Conservation (phyloP, 2,797 vertebrate genomes). For the Trematomus bernacchii region DNA sequence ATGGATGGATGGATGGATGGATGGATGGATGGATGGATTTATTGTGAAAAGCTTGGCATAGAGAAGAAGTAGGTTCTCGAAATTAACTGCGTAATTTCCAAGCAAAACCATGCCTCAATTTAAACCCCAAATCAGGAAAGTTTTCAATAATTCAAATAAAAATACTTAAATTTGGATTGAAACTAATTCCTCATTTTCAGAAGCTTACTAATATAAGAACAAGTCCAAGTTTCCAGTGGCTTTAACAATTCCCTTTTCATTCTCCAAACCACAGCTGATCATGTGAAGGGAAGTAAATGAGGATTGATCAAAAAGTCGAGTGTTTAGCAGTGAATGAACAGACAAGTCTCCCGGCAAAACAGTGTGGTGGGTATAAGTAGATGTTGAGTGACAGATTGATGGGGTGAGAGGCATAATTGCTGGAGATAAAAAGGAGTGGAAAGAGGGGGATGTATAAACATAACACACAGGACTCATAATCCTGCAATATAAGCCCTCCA, state of each 20-base stretch:
- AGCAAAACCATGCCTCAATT: not conserved
- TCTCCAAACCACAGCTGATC: conserved; percentile 12
- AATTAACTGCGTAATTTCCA: not conserved
- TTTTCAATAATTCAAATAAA: not conserved
- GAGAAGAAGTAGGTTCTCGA: no score
- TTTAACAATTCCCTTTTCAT: not conserved
- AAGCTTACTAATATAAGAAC: not conserved
- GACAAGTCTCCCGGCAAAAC: conserved; percentile 42
- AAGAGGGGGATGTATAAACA: conserved; percentile 68
- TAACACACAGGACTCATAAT: conserved; percentile 74
- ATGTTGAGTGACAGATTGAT: conserved; percentile 76
- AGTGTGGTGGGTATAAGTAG: conserved; percentile 53
- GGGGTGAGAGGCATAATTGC: conserved; percentile 71
- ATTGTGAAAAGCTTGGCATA: no score
- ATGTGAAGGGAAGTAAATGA: conserved; percentile 20
- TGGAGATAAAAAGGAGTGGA: conserved; percentile 68
- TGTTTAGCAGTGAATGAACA: conserved; percentile 50
- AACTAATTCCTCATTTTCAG: not conserved
- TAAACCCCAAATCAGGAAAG: not conserved
- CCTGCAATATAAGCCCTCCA: conserved; percentile 71
- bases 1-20: not conserved
- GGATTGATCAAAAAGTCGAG: conserved; percentile 57
- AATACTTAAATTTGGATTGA: not conserved
- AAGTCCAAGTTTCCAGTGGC: not conserved
- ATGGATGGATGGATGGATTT: not conserved